Conservation (phyloP, 1,140 invertebrate genomes). For the Drusus annulatus region DNA sequence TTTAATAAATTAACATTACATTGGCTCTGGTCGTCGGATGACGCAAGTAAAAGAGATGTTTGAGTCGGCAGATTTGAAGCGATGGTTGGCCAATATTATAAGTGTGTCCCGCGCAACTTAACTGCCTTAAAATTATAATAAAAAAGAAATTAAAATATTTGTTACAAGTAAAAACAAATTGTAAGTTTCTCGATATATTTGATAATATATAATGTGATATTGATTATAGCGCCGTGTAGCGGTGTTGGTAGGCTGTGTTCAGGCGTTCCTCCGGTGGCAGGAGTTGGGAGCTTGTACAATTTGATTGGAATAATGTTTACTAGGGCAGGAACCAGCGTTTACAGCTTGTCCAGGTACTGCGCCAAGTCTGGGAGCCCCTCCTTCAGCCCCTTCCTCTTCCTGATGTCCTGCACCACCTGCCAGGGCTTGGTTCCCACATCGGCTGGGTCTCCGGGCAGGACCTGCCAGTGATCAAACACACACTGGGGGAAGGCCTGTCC, state of each 20-base stretch:
- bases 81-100: conserved; percentile 16
- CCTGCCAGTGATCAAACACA: conserved; percentile 99
- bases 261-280: not conserved
- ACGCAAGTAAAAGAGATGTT: conserved; percentile 7
- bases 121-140: conserved; percentile 45
- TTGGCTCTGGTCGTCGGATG: conserved; percentile 27
- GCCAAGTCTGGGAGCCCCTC: conserved; percentile 94
- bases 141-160: conserved; percentile 48
- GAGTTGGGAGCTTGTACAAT: conserved; percentile 39
- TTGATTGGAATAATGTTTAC: conserved; percentile 53
- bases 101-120: conserved; percentile 27
- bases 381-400: conserved; percentile 99
- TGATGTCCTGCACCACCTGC: conserved; percentile 91
- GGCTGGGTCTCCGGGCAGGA: conserved; percentile 95
- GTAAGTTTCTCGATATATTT: conserved; percentile 50
- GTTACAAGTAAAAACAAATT: conserved; percentile 54
- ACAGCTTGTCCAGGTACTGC: conserved; percentile 96
- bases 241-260: conserved; percentile 12
- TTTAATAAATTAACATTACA: conserved; percentile 58
- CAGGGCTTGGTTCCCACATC: conserved; percentile 86
- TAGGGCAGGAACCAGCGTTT: conserved; percentile 71
- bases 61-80: conserved; percentile 16
- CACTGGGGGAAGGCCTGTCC: conserved; percentile 99
- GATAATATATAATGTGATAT: not conserved
- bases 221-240: conserved; percentile 12